A percentile compares a stretch with the other conserved stretches of the same genome.
phyloP scores from a whole-genome alignment of 1,140 invertebrate species.

The Drosophila lacteicornis region DNA sequence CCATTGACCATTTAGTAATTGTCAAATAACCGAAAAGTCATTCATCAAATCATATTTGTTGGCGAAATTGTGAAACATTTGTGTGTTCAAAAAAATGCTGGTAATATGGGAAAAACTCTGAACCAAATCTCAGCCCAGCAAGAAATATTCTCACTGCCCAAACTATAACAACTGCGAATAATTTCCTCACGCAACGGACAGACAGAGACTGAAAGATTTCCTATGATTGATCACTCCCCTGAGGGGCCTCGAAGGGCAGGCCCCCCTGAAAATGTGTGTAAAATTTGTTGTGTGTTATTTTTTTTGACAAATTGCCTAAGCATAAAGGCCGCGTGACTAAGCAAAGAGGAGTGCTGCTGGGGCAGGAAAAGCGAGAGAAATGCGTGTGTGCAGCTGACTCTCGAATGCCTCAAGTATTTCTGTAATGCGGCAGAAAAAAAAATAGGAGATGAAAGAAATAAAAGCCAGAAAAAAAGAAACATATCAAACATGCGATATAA shows the following conservation, averaged over 20 bases:
- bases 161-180: constrained; percentile 72
- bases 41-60: constrained; percentile 4
- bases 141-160: constrained; percentile 48
- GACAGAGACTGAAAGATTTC: constrained; percentile 29
- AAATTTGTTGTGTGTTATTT: constrained; percentile 50
- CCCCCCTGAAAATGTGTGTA: constrained; percentile 47
- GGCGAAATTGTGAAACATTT: constrained; percentile 1
- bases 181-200: constrained; percentile 46
- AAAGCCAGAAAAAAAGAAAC: constrained; percentile 28
- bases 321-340: constrained; percentile 72
- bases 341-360: constrained; percentile 48
- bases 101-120: constrained; percentile 7
- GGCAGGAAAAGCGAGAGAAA: constrained; percentile 49
- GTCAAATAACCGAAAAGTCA: constrained; percentile 11
- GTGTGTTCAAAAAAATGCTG: neutral
- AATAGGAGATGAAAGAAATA: constrained; percentile 38
- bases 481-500: constrained; percentile 73
- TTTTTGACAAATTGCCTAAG: constrained; percentile 75
- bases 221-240: constrained; percentile 80
- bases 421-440: constrained; percentile 66
- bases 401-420: constrained; percentile 67
- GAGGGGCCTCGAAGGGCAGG: constrained; percentile 53
- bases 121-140: neutral
- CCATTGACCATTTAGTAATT: neutral
- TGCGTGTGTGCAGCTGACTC: constrained; percentile 69